Evolutionary conservation across 30 jellyfish, hydroid and myxozoan species (phyloP), one percentile per base, ranked within the genome.

Genomic region (Phacellophora camtschatica): DNA sequence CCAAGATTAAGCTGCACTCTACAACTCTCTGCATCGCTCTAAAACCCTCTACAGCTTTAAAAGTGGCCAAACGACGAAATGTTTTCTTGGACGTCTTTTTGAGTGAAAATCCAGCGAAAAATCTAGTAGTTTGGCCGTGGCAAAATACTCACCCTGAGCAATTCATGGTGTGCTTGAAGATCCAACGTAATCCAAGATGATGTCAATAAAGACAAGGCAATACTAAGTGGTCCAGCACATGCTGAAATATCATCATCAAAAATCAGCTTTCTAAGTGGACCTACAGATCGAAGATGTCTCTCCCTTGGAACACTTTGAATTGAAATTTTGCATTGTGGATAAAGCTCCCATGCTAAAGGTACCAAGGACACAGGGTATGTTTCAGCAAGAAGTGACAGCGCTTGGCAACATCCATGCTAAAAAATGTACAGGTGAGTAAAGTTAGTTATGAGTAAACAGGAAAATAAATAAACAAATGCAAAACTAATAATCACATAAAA

Each of bases 341-440:
- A 49, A 36, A 86, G 49, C 79, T 85, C 96, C 98, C 98, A 92
- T 10, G 98, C 95, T n/a, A 57, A 35, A n/a, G 96, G 98, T 39
- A 62, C 62, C 84, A 62, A 19, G 8, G 96, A 71, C 5, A 86
- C 85, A 5, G 98, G 98, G 73, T 85, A 86, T 4, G 86, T 66
- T 36, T 85, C 97, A 8, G 98, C 93, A 37, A 92, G 81, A 8
- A 85, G 53, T 43, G 85, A 85, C 69, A 92, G 35, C 6, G 96
- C 92, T 42, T 86, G 96, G 27, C 92, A 71, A 71, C 98, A 92
- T 6, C 98, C 98, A 71, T 83, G 96, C 98, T 90, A 37, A 5
- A 81, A 49, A 20, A 51, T 16, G 20, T 12, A 11, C 4, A 46
- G 5, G 20, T 2, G 4, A 45, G 58, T 12, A 45, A 12, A 45